Conservation (phyloP, 1,140 invertebrate genomes). For the Drosophila parvula region DNA sequence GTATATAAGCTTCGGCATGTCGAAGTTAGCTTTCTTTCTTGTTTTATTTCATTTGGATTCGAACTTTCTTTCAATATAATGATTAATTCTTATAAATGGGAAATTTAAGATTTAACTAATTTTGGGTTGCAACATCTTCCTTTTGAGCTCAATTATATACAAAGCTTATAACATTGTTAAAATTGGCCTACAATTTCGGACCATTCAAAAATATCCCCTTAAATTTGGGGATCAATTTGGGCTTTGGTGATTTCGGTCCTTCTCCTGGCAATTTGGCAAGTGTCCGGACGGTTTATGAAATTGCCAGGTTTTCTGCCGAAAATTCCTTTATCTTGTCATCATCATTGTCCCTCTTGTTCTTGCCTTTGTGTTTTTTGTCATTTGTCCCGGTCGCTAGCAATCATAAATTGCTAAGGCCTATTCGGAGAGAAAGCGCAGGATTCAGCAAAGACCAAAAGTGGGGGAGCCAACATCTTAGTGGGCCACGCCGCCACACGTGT, state of each 20-base stretch:
- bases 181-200: background rate
- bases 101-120: background rate
- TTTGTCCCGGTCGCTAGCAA: conserved; percentile 49
- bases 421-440: conserved; percentile 39
- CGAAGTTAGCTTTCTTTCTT: no score
- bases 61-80: background rate
- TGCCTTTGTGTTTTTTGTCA: conserved; percentile 22
- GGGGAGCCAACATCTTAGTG: background rate
- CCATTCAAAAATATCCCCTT: conserved; percentile 16
- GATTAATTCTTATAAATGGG: background rate
- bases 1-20: no score
- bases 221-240: conserved; percentile 23
- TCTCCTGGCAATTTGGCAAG: conserved; percentile 75
- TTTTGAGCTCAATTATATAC: conserved; percentile 6
- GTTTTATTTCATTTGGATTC: background rate
- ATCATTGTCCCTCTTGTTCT: conserved; percentile 30
- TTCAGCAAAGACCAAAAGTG: conserved; percentile 2
- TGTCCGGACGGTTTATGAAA: conserved; percentile 77
- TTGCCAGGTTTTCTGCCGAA: conserved; percentile 77
- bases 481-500: conserved; percentile 56
- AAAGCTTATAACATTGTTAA: background rate
- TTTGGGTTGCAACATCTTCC: background rate
- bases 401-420: conserved; percentile 79
- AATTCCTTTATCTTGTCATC: conserved; percentile 45
- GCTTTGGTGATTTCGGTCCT: conserved; percentile 12